Percentiles rank a stretch among this genome's conserved stretches.
These are phyloP conservation scores for Synchiropus splendidus DNA, from an alignment of 2,113 vertebrate species.

Conservation along the genomic window DNA sequence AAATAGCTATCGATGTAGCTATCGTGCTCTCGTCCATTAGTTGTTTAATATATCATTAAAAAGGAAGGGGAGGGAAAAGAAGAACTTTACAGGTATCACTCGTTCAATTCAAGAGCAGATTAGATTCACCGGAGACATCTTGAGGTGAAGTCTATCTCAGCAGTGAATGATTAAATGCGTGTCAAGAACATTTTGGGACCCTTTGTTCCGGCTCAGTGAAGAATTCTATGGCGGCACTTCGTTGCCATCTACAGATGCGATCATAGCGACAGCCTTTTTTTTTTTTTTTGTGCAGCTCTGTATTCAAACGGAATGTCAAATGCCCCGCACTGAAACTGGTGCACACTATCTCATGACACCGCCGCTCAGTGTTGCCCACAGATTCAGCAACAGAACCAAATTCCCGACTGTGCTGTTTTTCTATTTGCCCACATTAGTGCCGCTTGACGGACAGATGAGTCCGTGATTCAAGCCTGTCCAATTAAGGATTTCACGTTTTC, in stretches of 20 bases:
- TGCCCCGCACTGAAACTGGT: conserved; percentile 7
- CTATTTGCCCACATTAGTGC: conserved; percentile 1
- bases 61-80: too few species aligned
- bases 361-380: conserved; percentile 10
- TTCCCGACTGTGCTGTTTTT: conserved; percentile 1
- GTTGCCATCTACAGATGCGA: conserved; percentile 4
- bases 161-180: conserved; percentile 8
- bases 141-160: conserved; percentile 4
- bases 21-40: too few species aligned
- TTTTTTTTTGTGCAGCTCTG: conserved; percentile 4
- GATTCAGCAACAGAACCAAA: neutral
- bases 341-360: conserved; percentile 1
- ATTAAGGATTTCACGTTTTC: conserved; percentile 5
- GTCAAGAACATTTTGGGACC: conserved; percentile 14
- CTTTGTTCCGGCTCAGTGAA: conserved; percentile 7
- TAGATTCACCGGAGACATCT: conserved; percentile 1
- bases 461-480: conserved; percentile 11
- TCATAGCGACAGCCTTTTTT: conserved; percentile 14
- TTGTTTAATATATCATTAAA: too few species aligned
- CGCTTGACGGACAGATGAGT: conserved; percentile 6
- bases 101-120: neutral
- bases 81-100: too few species aligned
- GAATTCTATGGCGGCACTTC: conserved; percentile 1
- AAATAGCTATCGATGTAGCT: too few species aligned
- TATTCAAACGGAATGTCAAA: conserved; percentile 18